Evolutionary conservation across 1,140 invertebrate genomes (phyloP).

Genomic region (Pseudachorutes palmiensis): DNA sequence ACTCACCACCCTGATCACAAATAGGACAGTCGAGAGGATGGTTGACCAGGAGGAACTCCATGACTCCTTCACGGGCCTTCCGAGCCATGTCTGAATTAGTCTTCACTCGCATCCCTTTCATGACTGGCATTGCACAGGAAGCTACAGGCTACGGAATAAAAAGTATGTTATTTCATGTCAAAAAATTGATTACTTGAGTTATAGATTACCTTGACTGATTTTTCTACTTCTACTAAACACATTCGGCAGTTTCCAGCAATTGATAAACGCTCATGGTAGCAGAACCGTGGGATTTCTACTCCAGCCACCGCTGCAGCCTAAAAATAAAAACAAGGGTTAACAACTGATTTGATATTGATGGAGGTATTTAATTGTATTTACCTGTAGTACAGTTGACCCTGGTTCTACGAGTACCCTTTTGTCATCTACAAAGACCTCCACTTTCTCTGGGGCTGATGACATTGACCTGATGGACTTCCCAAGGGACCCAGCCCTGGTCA

Average conservation of each 20-base stretch:
- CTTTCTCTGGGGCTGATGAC: constrained; percentile 52
- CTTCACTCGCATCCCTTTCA: constrained; percentile 96
- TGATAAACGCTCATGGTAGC: constrained; percentile 96
- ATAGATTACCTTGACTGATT: constrained; percentile 62
- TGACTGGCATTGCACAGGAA: constrained; percentile 99
- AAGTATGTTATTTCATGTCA: constrained; percentile 9
- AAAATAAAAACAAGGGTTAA: constrained; percentile 18
- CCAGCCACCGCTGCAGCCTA: constrained; percentile 90
- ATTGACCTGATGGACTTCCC: neutral
- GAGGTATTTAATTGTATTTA: constrained; percentile 42
- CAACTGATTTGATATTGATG: neutral
- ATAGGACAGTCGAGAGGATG: constrained; percentile 99
- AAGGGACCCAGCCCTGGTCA: neutral
- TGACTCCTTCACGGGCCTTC: constrained; percentile 93
- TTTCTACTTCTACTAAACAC: constrained; percentile 99
- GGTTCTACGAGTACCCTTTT: constrained; percentile 87
- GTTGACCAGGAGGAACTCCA: constrained; percentile 98
- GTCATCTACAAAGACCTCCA: constrained; percentile 98
- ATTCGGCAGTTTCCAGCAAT: constrained; percentile 98
- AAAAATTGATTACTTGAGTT: constrained; percentile 6
- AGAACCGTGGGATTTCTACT: constrained; percentile 97
- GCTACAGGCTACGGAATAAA: constrained; percentile 73
- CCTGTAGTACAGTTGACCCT: constrained; percentile 94
- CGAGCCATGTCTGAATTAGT: constrained; percentile 92
- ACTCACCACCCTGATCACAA: constrained; percentile 75